These are phyloP conservation scores for Leiothrix lutea DNA, from an alignment of 2,113 vertebrate genomes.

Conservation along the genomic window DNA sequence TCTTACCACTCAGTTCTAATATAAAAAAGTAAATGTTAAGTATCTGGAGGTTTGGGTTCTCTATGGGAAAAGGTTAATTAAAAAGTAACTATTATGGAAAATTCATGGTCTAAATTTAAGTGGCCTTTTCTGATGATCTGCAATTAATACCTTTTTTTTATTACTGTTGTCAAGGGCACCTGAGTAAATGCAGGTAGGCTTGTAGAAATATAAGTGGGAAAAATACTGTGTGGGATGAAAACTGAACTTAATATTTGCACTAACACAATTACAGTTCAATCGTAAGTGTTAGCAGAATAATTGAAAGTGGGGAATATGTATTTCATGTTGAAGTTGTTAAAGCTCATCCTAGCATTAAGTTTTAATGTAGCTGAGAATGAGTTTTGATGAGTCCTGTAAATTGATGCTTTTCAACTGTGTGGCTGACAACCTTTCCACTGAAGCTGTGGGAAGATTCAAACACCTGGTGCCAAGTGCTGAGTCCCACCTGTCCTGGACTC, in stretches of 20 bases:
- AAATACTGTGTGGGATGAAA: background rate
- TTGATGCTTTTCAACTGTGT: background rate
- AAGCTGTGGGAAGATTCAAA: background rate
- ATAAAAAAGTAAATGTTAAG: background rate
- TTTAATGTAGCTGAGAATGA: background rate
- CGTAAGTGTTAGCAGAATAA: background rate
- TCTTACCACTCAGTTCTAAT: background rate
- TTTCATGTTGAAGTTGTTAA: background rate
- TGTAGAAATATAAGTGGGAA: background rate
- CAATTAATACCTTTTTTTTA: background rate
- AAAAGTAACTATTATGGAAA: background rate
- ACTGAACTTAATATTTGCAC: background rate
- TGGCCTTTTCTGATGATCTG: background rate
- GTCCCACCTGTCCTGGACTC: background rate
- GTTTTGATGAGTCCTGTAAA: background rate
- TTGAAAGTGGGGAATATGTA: background rate
- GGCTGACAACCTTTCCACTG: background rate
- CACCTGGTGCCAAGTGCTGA: accelerated
- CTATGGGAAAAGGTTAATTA: background rate
- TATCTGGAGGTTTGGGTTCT: background rate
- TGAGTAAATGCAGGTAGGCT: background rate
- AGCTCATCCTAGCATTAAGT: background rate
- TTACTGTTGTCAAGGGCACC: background rate
- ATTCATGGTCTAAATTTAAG: background rate
- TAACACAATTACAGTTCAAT: background rate